phyloP scores from a whole-genome alignment of 2,113 vertebrate genomes.

The Atlantisia rogersi region DNA sequence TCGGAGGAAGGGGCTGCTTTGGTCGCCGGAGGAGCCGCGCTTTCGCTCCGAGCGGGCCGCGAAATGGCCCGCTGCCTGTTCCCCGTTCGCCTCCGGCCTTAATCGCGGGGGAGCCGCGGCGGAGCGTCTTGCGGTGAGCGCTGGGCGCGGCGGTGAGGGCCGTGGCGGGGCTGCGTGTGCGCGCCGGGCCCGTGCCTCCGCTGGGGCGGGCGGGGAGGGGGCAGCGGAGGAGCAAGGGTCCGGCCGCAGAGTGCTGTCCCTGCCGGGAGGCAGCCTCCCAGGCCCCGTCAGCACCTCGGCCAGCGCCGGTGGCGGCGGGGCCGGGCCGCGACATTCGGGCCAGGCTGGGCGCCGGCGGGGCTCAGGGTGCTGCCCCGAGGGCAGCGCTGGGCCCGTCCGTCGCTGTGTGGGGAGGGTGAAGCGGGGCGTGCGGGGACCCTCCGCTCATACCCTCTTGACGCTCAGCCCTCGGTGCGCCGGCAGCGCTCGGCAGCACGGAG shows the following conservation, averaged over 20 bases:
- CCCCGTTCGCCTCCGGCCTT: background rate
- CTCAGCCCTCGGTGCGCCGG: background rate
- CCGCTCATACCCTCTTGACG: background rate
- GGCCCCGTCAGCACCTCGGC: conserved; percentile 17
- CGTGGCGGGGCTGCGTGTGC: background rate
- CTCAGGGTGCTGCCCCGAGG: background rate
- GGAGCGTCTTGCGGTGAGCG: background rate
- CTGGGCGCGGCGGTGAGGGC: background rate
- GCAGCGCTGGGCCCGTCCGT: background rate
- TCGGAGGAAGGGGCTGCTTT: background rate
- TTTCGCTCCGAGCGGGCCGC: background rate
- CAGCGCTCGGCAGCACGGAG: background rate
- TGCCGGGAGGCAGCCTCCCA: background rate
- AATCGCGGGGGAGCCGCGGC: background rate
- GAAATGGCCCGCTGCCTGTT: background rate
- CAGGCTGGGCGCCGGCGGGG: background rate
- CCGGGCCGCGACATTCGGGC: background rate
- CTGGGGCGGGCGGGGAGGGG: background rate
- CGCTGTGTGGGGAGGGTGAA: background rate
- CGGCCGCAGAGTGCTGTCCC: background rate
- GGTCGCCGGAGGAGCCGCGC: background rate
- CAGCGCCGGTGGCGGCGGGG: background rate
- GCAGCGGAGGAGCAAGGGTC: background rate
- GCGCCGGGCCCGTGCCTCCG: background rate
- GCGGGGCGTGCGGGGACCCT: background rate